Conservation (phyloP, 2,797 vertebrate genomes). For the Sebastes diaconus region DNA sequence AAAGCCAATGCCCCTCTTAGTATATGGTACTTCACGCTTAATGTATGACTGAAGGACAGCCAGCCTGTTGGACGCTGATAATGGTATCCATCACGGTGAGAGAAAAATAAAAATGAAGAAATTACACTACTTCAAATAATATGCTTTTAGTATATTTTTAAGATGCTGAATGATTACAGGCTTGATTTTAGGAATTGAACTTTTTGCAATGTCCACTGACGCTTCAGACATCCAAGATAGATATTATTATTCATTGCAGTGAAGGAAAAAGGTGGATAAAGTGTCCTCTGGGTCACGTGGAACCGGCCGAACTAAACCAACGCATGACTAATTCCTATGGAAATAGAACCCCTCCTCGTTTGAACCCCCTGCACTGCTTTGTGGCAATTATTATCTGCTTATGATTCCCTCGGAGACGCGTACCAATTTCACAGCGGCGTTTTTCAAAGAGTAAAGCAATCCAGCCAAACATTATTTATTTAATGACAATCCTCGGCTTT, state of each 20-base stretch:
- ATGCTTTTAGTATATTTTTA: too few species aligned
- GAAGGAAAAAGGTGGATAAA: neutral
- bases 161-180: too few species aligned
- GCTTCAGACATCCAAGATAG: neutral
- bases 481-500: conserved; percentile 45
- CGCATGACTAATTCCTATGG: conserved; percentile 1
- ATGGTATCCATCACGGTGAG: neutral
- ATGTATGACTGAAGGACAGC: neutral
- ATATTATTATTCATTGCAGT: neutral
- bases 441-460: conserved; percentile 38
- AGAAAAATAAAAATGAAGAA: too few species aligned
- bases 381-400: conserved; percentile 42
- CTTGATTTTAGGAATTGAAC: neutral
- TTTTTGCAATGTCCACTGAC: neutral
- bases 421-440: conserved; percentile 37
- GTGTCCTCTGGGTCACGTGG: neutral
- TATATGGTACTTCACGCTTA: neutral
- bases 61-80: neutral
- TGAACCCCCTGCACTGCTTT: conserved; percentile 5
- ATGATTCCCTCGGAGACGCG: conserved; percentile 22
- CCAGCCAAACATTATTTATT: conserved; percentile 47
- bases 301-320: neutral
- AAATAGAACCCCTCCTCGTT: neutral
- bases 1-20: neutral
- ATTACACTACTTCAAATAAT: too few species aligned